These are phyloP conservation scores for Dinomys branickii DNA, from an alignment of 2,113 vertebrate genomes.

Conservation along the genomic window DNA sequence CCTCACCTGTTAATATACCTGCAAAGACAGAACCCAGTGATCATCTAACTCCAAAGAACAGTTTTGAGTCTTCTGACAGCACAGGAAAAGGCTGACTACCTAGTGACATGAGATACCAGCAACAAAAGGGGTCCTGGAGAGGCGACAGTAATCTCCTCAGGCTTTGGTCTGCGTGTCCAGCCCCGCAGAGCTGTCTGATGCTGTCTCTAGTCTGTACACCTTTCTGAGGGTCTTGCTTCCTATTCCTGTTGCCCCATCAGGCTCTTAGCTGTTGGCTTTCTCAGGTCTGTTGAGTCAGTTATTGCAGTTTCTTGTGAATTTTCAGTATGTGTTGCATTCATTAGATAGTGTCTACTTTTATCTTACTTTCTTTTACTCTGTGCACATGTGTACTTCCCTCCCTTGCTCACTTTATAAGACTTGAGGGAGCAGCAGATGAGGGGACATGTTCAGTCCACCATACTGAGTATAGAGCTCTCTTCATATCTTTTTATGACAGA, in stretches of 20 bases:
- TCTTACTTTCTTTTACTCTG: not conserved
- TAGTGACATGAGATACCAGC: not conserved
- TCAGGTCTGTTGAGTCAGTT: not conserved
- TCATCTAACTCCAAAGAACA: not conserved
- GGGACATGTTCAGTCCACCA: not conserved
- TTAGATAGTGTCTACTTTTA: not conserved
- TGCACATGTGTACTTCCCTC: not conserved
- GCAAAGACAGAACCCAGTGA: not conserved
- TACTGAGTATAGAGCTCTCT: not conserved
- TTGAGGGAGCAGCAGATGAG: constrained; percentile 17
- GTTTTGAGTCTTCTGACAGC: not conserved
- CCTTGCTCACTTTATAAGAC: constrained; percentile 9
- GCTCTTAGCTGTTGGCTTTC: not conserved
- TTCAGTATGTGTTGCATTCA: not conserved
- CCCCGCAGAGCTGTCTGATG: not conserved
- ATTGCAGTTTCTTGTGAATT: not conserved
- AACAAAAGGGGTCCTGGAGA: not conserved
- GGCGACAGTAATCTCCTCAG: not conserved
- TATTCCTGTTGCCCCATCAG: not conserved
- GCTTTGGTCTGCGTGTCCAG: not conserved
- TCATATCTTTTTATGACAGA: not conserved
- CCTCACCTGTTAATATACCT: not conserved
- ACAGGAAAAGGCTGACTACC: not conserved
- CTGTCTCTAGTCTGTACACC: not conserved
- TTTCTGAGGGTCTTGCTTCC: not conserved